Percentiles rank a stretch among this genome's conserved stretches.
These are phyloP conservation scores for Limnodromus scolopaceus DNA, from an alignment of 2,797 vertebrate genomes.

Conservation along the genomic window DNA sequence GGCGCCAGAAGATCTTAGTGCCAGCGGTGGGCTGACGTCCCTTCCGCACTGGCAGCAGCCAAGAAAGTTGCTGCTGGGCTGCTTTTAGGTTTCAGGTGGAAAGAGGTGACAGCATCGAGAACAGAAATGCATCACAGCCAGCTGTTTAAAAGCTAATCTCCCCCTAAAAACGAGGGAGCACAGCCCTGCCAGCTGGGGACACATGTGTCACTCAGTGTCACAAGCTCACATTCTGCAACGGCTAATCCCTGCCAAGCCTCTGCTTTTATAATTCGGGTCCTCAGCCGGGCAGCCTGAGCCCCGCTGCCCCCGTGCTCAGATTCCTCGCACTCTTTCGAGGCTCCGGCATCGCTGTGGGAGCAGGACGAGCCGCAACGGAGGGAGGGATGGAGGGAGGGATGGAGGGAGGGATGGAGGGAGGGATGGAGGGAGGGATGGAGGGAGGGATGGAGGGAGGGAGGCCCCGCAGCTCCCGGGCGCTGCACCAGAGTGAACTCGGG, in stretches of 20 bases:
- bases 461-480: not conserved
- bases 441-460: not conserved
- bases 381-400: not conserved
- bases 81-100: not conserved
- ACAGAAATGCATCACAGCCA: not conserved
- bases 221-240: not conserved
- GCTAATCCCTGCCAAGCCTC: not conserved
- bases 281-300: not conserved
- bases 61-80: not conserved
- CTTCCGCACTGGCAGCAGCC: not conserved
- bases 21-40: not conserved
- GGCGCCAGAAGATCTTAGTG: not conserved
- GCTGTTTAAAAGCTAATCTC: not conserved
- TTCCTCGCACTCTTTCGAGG: not conserved
- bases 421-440: not conserved
- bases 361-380: accelerated
- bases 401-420: not conserved
- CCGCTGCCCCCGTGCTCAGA: accelerated
- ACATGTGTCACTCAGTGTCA: not conserved
- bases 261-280: not conserved
- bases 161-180: not conserved
- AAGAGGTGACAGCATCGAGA: not conserved
- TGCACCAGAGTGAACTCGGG: not conserved
- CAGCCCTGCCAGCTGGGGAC: not conserved
- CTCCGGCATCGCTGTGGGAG: accelerated